Base-by-base conservation (phyloP, 2,888 invertebrate species). In the Carcina quercana region DNA sequence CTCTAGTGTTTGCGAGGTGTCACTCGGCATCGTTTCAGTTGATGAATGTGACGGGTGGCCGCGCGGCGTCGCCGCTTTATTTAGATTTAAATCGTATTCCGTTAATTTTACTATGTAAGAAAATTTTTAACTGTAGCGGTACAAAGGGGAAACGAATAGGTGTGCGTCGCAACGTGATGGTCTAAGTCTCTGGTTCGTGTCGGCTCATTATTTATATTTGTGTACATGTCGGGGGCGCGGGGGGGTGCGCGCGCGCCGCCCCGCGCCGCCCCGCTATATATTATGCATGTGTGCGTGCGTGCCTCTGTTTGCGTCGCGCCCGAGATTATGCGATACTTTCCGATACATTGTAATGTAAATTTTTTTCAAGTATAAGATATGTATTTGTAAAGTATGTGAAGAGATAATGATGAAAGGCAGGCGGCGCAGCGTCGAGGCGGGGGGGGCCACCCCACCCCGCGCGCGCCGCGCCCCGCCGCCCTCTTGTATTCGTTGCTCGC, bases 1-100 rank as follows among this genome's bases (percentile, higher is more conserved):
- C 85, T 85, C 83, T 85, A 84, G 84, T 84, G 84, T 85, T 85
- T 82, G 83, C 82, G 83, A 83, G 82, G 79, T 74, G 79, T 76
- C 73, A 76, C 70, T 74, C 78, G 78, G 70, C 82, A 78, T 79
- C 80, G 79, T 82, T 80, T 80, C 76, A 73, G 83, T 82, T 76
- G 57, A 66, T 72, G 59, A 59, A 58, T 50, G 61, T 61, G 59
- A 48, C 42, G 51, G 42, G 48, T 44, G 45, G 46, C 45, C 12
- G 17, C 22, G 26, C 28, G 21, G 31, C 12, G 39, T 44, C 32
- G 42, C 30, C 30, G 30, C 67, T 69, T 73, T 73, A 66, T 78
- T 75, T 82, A 80, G 76, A 78, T 73, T 71, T 79, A 80, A 80
- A 78, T n/a, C n/a, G 76, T 78, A 82, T 83, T 83, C 80, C 83